Evolutionary conservation across 1,140 invertebrate species (phyloP).

Genomic region (Solen grandis): DNA sequence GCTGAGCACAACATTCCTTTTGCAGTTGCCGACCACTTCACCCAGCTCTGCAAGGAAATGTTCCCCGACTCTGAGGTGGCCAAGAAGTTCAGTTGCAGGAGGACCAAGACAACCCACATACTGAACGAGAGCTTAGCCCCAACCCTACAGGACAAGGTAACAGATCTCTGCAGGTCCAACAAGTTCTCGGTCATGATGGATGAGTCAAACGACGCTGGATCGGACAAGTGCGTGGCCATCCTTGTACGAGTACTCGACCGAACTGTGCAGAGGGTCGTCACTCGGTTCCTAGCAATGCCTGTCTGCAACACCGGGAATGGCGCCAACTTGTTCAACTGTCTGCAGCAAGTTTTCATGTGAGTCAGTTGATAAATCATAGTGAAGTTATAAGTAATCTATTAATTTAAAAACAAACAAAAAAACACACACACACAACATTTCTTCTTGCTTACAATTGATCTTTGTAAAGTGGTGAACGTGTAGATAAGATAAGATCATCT

Average conservation of each 20-base stretch:
- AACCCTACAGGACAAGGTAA: background rate
- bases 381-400: too few species aligned
- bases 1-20: slow-evolving; percentile 42
- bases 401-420: too few species aligned
- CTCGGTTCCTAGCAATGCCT: slow-evolving; percentile 24
- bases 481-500: too few species aligned
- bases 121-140: slow-evolving; percentile 31
- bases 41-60: slow-evolving; percentile 28
- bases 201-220: slow-evolving; percentile 14
- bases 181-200: slow-evolving; percentile 13
- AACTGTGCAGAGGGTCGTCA: background rate
- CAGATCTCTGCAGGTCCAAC: background rate
- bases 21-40: slow-evolving; percentile 49
- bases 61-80: slow-evolving; percentile 48
- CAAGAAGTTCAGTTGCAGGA: slow-evolving; percentile 21
- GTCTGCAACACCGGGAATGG: slow-evolving; percentile 8
- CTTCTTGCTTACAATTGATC: too few species aligned
- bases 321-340: slow-evolving; percentile 12
- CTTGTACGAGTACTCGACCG: slow-evolving; percentile 4
- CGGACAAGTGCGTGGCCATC: slow-evolving; percentile 21
- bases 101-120: slow-evolving; percentile 53
- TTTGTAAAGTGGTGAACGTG: too few species aligned
- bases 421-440: too few species aligned
- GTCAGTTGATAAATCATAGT: too few species aligned
- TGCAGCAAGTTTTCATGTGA: background rate